Evolutionary conservation across 2,113 vertebrate genomes (phyloP).

Genomic region (Upupa epops): DNA sequence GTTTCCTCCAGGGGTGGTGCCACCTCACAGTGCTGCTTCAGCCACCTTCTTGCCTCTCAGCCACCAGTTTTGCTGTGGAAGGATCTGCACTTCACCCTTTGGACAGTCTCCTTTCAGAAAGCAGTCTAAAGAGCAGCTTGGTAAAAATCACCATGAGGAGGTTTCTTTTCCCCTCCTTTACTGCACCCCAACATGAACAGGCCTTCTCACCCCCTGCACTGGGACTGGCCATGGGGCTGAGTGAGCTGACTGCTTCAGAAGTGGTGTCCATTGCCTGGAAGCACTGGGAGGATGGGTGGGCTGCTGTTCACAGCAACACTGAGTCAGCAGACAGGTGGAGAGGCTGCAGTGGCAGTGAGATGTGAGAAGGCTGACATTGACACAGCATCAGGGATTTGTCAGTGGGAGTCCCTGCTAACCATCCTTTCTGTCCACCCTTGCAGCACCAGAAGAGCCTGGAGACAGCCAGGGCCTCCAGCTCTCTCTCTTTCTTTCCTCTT

Average conservation of each 20-base stretch:
- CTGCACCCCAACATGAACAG: rapidly evolving
- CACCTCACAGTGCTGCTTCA: background rate
- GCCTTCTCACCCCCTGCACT: rapidly evolving
- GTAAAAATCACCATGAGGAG: rapidly evolving
- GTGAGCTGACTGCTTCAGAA: background rate
- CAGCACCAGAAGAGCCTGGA: background rate
- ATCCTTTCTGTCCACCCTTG: background rate
- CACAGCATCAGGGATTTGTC: rapidly evolving
- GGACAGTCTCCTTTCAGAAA: background rate
- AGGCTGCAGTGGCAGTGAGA: background rate
- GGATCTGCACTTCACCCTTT: background rate
- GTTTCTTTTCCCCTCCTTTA: background rate
- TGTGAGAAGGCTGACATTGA: background rate
- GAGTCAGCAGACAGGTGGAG: background rate
- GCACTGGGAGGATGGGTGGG: background rate
- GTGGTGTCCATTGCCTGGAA: rapidly evolving
- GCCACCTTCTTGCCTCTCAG: background rate
- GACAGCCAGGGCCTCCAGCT: background rate
- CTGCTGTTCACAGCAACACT: background rate
- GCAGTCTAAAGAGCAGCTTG: background rate
- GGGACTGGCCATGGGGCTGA: background rate
- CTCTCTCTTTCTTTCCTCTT: background rate
- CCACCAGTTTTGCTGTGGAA: background rate
- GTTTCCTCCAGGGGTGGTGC: background rate
- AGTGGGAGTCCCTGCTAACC: background rate